Conservation (phyloP, 2,797 vertebrate genomes). For the Carcharodon carcharias region DNA sequence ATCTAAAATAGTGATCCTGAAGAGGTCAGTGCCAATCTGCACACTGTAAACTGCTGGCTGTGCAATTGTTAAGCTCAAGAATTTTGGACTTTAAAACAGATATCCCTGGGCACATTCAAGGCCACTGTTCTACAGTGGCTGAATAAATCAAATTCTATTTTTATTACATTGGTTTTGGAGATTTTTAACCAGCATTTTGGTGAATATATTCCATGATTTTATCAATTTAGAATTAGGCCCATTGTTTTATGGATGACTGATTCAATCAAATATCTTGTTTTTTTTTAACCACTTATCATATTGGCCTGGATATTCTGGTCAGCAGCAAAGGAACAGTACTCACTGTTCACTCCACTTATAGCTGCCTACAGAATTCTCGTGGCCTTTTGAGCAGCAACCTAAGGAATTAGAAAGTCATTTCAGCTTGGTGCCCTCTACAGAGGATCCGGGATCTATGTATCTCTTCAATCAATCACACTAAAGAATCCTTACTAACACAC, state of each 20-base stretch:
- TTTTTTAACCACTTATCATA: neutral
- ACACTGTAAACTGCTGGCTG: neutral
- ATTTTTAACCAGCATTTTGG: neutral
- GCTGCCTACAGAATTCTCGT: neutral
- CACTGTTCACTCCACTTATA: neutral
- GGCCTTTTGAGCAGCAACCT: neutral
- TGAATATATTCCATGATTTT: neutral
- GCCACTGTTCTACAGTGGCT: neutral
- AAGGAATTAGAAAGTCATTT: neutral
- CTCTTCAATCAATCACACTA: neutral
- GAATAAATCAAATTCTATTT: constrained; percentile 6
- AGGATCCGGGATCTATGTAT: neutral
- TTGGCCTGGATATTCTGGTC: neutral
- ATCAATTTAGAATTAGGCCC: neutral
- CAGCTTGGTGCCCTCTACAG: too few relatives aligned
- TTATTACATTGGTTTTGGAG: neutral
- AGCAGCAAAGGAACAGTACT: neutral
- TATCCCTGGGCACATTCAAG: neutral
- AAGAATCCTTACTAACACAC: neutral
- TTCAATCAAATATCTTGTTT: neutral
- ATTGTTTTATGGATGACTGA: neutral
- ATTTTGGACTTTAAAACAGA: neutral
- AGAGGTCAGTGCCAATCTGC: neutral
- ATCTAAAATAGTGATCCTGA: constrained; percentile 11
- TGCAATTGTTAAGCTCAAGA: neutral